A percentile compares a stretch with the other conserved stretches of the same genome.
These are phyloP conservation scores for Fundulus diaphanus DNA, from an alignment of 2,797 vertebrate species.

Conservation along the genomic window DNA sequence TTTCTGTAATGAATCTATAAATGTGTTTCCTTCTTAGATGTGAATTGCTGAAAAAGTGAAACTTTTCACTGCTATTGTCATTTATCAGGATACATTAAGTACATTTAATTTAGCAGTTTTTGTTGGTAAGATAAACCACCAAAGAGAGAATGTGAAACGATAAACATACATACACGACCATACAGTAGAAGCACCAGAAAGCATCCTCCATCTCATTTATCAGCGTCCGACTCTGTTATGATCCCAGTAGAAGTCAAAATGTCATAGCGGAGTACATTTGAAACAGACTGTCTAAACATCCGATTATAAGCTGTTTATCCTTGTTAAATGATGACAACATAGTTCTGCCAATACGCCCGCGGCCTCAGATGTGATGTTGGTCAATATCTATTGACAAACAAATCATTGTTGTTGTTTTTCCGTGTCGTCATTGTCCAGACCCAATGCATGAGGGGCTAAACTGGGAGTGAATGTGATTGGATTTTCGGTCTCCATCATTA, in stretches of 20 bases:
- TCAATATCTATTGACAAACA: constrained; percentile 83
- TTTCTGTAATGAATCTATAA: no score
- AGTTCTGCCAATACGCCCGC: constrained; percentile 74
- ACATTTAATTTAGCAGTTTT: no score
- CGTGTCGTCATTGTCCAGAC: constrained; percentile 75
- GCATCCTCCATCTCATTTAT: constrained; percentile 12
- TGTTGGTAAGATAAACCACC: constrained; percentile 4
- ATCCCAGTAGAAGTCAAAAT: constrained; percentile 45
- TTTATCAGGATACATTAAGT: neutral
- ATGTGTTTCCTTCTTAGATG: no score
- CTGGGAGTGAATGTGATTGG: constrained; percentile 82
- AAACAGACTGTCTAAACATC: constrained; percentile 76
- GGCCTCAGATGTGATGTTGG: constrained; percentile 77
- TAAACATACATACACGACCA: constrained; percentile 17
- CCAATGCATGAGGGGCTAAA: constrained; percentile 76
- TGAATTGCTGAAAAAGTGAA: no score
- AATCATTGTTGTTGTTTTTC: constrained; percentile 83
- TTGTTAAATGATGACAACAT: constrained; percentile 78
- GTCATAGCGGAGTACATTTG: constrained; percentile 65
- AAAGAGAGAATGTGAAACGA: constrained; percentile 3
- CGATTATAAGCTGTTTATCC: constrained; percentile 81
- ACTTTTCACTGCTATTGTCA: neutral
- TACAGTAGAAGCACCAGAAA: neutral
- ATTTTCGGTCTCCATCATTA: constrained; percentile 83
- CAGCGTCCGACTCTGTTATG: constrained; percentile 7